Evolutionary conservation across 2,797 vertebrate species (phyloP), one percentile per base, ranked within the genome.

Genomic region (Microchirus variegatus): DNA sequence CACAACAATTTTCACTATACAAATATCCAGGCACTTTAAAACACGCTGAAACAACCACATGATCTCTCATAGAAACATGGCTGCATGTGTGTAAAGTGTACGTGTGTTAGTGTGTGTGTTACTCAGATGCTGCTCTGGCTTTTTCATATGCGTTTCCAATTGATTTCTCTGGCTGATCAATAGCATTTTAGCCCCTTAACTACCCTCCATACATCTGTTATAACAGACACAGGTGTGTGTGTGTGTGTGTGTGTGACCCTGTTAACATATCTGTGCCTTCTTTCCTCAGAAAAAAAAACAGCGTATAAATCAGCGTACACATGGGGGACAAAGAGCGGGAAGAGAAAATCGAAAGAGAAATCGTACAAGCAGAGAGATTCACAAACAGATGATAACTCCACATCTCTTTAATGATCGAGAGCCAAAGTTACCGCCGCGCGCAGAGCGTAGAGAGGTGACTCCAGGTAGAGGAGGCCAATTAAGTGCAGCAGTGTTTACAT

Each of bases 401-500:
- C 56, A 72, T 78, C 67, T 80, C 66, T 79, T 70, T 80, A 77
- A 78, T 75, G 75, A 83, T 79, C 38, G 42, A 72, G 77, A 49
- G 67, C 59, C 71, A 63, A 76, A 80, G 54, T 67, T 65, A 58
- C 71, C 59, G 3, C 63, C 50, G 52, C 38, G 11, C n/a, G 15
- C 53, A 67, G 49, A 57, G 68, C n/a, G n/a, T n/a, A n/a, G 56
- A 87, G 92, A 93, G 93, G 93, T 93, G 93, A 95, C 94, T 92
- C 91, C 87, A 90, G 92, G 92, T 93, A 94, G 92, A 18, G 74
- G 87, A 83, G 90, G 87, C 95, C 95, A 97, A 96, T 97, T 97
- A 97, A 94, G 81, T 86, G 91, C 87, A 91, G 91, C 94, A 94
- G 94, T 96, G 95, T 96, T 96, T 96, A 95, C 94, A 96, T 96